Base-by-base conservation (phyloP, 2,888 invertebrate species). In the Molorchus minor region DNA sequence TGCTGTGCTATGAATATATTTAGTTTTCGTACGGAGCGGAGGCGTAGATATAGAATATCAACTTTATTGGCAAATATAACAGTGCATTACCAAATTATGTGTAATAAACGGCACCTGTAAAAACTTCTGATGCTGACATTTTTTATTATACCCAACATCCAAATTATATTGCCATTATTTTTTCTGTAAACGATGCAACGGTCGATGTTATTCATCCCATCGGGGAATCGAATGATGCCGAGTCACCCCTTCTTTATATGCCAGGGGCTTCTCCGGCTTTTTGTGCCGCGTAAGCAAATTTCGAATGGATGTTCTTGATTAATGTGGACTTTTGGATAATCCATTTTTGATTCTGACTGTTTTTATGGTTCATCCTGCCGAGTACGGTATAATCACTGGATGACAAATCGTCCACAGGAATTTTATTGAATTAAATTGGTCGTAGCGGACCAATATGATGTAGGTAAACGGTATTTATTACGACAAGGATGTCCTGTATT, bases 271-370 rank as follows among this genome's bases (percentile, higher is more conserved):
- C 25, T 25, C 43, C 13, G 15, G n/a, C 12, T 49, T 49, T 49
- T 47, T 47, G 19, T 35, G 30, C 19, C 49, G 12, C 38, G 12
- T 25, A 38, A 49, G 49, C 49, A 49, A 49, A 49, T 49, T 36
- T 35, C 20, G n/a, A 49, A 17, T 29, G 38, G 13, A n/a, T 16
- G 25, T 17, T 20, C 38, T 15, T 49, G 49, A 49, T 49, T 49
- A 49, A 49, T 49, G 38, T 25, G 21, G 16, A 25, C 20, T 25
- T 47, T 47, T 29, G 25, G 25, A 40, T 49, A 49, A 49, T 49
- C 38, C 38, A 49, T 49, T 49, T 49, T 38, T 49, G 49, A 49
- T 49, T 49, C 38, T 25, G 49, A 49, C 38, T 49, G 49, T 49
- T 49, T 49, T 49, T 49, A 49, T 49, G 49, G 49, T 2, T 12